Evolutionary conservation across 2,797 vertebrate species (phyloP).

Genomic region (Ataeniobius toweri): DNA sequence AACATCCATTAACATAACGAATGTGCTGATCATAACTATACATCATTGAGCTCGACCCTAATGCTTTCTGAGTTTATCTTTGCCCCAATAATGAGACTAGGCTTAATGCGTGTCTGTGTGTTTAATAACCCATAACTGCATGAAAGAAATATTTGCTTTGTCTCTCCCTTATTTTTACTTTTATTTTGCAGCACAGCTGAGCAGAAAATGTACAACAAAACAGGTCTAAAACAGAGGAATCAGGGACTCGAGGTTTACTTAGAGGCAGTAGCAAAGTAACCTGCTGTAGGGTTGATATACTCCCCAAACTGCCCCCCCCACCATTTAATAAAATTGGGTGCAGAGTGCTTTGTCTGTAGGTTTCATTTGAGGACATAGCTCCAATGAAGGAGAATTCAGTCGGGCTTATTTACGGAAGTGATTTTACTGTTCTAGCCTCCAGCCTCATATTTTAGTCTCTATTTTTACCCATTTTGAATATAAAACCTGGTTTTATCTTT

Average conservation of each 20-base stretch:
- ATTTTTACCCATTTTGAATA: slow-evolving; percentile 15
- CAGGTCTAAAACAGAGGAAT: slow-evolving; percentile 18
- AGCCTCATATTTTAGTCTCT: slow-evolving; percentile 5
- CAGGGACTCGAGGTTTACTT: slow-evolving; percentile 44
- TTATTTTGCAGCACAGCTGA: slow-evolving; percentile 57
- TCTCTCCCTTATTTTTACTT: slow-evolving; percentile 19
- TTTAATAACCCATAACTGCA: slow-evolving; percentile 69
- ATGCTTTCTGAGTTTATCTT: slow-evolving; percentile 60
- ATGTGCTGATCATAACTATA: slow-evolving; percentile 62
- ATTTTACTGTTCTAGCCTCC: slow-evolving; percentile 10
- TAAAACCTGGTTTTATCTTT: neutral
- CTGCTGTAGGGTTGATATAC: slow-evolving; percentile 34
- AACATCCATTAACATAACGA: slow-evolving; percentile 62
- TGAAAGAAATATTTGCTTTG: slow-evolving; percentile 60
- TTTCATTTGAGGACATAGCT: slow-evolving; percentile 67
- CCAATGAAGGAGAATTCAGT: slow-evolving; percentile 34
- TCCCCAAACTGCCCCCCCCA: slow-evolving; percentile 2
- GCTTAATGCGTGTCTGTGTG: slow-evolving; percentile 65
- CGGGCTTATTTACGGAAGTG: slow-evolving; percentile 11
- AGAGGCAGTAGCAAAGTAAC: slow-evolving; percentile 31
- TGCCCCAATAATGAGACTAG: slow-evolving; percentile 66
- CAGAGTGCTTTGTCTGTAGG: slow-evolving; percentile 48
- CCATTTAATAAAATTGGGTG: slow-evolving; percentile 73
- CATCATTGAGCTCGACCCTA: slow-evolving; percentile 54
- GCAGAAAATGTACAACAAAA: slow-evolving; percentile 55